Conservation (phyloP, 2,113 vertebrate species). For the Nestor notabilis region DNA sequence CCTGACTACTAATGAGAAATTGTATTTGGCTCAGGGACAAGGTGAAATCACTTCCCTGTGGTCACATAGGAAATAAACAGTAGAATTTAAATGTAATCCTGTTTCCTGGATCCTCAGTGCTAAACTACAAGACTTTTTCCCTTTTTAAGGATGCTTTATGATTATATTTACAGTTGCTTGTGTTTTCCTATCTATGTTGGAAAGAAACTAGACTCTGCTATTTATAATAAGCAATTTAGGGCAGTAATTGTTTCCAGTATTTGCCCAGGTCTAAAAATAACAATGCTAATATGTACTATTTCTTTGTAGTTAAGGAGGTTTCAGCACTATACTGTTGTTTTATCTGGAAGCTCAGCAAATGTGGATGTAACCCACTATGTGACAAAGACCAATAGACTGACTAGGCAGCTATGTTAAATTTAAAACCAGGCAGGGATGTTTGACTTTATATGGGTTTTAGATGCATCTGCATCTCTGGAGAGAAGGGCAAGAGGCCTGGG, state of each 20-base stretch:
- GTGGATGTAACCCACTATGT: neutral
- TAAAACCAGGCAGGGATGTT: slow-evolving; percentile 31
- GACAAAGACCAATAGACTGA: slow-evolving; percentile 32
- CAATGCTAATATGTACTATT: neutral
- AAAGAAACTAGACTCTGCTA: neutral
- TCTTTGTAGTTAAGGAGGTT: slow-evolving; percentile 27
- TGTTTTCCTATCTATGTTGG: neutral
- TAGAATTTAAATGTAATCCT: neutral
- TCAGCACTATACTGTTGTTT: neutral
- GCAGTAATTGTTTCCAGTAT: slow-evolving; percentile 10
- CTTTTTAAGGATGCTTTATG: neutral
- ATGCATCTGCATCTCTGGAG: neutral
- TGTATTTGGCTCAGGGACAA: neutral
- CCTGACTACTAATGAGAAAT: neutral
- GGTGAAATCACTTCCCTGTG: neutral
- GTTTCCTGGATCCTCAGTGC: neutral
- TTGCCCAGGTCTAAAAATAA: slow-evolving; percentile 25
- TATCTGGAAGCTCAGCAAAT: slow-evolving; percentile 3
- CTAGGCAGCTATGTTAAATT: slow-evolving; percentile 38
- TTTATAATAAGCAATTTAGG: slow-evolving; percentile 5
- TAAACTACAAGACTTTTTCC: neutral
- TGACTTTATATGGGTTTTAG: slow-evolving; percentile 55
- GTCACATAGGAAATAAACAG: neutral
- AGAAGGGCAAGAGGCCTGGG: slow-evolving; percentile 13
- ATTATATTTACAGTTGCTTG: neutral